Evolutionary conservation across 2,888 invertebrate genomes (phyloP).

Genomic region (Yponomeuta plumbellus): DNA sequence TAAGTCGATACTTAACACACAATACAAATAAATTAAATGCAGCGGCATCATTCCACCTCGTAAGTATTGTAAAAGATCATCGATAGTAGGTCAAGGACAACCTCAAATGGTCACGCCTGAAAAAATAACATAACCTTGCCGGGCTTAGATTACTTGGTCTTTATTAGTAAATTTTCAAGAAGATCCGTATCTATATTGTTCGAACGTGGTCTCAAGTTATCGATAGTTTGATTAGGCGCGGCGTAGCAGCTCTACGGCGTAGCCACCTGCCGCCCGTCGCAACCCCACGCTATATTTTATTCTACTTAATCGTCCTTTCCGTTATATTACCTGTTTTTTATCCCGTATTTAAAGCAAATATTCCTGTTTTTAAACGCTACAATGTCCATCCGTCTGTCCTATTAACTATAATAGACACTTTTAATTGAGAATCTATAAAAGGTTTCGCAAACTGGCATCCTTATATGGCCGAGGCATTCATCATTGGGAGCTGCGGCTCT

Average conservation of each 20-base stretch:
- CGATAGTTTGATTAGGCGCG: conserved; percentile 24
- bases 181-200: background rate
- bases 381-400: conserved; percentile 59
- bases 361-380: conserved; percentile 65
- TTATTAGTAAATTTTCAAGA: background rate
- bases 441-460: conserved; percentile 70
- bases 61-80: background rate
- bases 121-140: too few relatives aligned
- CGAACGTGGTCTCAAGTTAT: conserved; percentile 1
- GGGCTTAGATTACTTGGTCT: too few relatives aligned
- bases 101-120: too few relatives aligned
- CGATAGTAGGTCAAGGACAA: background rate
- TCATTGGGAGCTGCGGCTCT: conserved; percentile 68
- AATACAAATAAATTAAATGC: background rate
- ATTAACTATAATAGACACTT: conserved; percentile 75
- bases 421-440: conserved; percentile 77
- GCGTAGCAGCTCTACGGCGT: conserved; percentile 43
- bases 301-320: conserved; percentile 75
- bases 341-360: conserved; percentile 71
- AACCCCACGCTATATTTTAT: conserved; percentile 75
- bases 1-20: background rate
- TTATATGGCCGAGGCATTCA: conserved; percentile 70
- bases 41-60: background rate
- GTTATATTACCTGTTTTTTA: conserved; percentile 73
- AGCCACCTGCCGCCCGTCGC: conserved; percentile 73